Conservation (phyloP, 2,113 vertebrate species). For the Tretioscincus oriximinensis region DNA sequence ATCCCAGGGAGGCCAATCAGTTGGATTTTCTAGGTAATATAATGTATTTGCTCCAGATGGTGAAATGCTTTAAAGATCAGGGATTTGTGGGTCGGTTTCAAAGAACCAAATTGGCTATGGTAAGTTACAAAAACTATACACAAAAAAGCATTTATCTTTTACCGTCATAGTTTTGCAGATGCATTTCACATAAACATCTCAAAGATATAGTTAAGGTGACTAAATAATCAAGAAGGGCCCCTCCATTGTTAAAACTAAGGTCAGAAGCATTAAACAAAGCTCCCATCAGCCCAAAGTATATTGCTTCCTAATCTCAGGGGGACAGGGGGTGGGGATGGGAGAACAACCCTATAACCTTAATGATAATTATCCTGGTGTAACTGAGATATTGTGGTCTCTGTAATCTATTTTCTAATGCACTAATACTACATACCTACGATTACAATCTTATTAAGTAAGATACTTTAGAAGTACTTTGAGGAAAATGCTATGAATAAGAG, state of each 20-base stretch:
- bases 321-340: too few relatives aligned
- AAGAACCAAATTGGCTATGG: not conserved
- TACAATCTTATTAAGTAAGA: not conserved
- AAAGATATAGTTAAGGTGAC: too few relatives aligned
- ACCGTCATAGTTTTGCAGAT: not conserved
- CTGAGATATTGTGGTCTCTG: not conserved
- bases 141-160: not conserved
- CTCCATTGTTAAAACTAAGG: too few relatives aligned
- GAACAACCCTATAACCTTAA: too few relatives aligned
- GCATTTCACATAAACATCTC: not conserved
- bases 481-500: not conserved
- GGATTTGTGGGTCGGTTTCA: conserved; percentile 4
- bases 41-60: not conserved
- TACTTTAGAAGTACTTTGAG: not conserved
- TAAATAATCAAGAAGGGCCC: too few relatives aligned
- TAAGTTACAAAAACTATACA: not conserved
- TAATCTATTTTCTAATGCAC: not conserved
- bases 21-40: not conserved
- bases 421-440: not conserved
- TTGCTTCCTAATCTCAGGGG: too few relatives aligned
- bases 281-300: too few relatives aligned
- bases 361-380: not conserved
- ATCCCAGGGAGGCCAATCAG: not conserved
- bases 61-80: conserved; percentile 5
- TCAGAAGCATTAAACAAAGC: too few relatives aligned